Evolutionary conservation across 2,113 vertebrate species (phyloP).

Genomic region (Aldabrachelys gigantea): DNA sequence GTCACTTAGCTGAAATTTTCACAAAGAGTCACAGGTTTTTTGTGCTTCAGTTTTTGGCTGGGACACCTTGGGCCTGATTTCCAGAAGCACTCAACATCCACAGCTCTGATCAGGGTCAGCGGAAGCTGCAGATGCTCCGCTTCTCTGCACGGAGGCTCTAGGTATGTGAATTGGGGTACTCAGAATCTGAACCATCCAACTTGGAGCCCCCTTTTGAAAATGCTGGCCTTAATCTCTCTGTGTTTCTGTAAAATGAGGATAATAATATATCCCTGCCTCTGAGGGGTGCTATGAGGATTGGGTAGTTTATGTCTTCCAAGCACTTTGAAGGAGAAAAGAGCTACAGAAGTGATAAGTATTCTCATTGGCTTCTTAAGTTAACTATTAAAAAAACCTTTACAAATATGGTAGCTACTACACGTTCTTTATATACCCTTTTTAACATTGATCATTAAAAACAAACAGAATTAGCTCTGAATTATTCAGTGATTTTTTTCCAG

Average conservation of each 20-base stretch:
- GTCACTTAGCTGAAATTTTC: background rate
- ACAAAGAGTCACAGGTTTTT: background rate
- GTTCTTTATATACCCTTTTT: background rate
- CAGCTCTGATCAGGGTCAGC: background rate
- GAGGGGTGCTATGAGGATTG: no score
- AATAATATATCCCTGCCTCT: background rate
- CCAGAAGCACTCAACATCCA: background rate
- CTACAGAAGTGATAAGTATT: background rate
- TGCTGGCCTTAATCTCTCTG: background rate
- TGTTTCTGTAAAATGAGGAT: background rate
- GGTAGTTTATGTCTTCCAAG: background rate
- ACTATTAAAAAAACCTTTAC: background rate
- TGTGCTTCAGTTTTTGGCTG: background rate
- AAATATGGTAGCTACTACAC: background rate
- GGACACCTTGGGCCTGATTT: background rate
- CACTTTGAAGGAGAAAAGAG: background rate
- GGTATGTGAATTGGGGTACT: background rate
- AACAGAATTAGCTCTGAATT: constrained; percentile 8
- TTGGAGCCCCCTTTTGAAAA: background rate
- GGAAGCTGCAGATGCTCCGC: background rate
- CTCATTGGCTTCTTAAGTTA: background rate
- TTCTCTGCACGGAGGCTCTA: background rate
- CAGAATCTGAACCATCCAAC: background rate
- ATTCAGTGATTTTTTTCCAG: background rate
- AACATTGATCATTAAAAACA: background rate